Evolutionary conservation across 2,888 invertebrate genomes (phyloP), one percentile per base, ranked within the genome.

Genomic region (Rapana venosa): DNA sequence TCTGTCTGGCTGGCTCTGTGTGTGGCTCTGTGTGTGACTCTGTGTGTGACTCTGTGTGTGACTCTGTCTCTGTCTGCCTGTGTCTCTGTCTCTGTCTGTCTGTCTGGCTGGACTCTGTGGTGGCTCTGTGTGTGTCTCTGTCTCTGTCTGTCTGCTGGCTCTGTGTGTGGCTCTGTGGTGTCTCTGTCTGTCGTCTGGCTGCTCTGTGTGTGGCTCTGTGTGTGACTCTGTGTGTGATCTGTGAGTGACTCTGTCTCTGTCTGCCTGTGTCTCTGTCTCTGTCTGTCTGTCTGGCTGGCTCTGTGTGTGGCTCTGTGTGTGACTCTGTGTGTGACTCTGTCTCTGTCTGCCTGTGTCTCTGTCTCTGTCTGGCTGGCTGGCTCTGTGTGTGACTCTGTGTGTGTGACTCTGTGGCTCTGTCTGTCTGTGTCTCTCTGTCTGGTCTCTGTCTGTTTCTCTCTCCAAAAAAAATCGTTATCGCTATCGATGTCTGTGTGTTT

Each of bases 51-150:
- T 66, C 87, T 70, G 35, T 66, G 32, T 32, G 70, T 36, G n/a
- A 26, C 87, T 70, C 87, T 30, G 70, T 36, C 58, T 61, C 58
- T 87, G 61, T 61, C 61, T 61, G 30, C 61, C 87, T 87, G 30
- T 61, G 5, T 87, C 87, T 84, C 32, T 87, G 11, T 87, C 87
- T 87, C 61, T 61, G 30, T 87, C 87, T 87, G 61, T 87, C 32
- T 87, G 61, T 58, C 87, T 84, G n/a, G n/a, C 22, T 66, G n/a
- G 20, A 17, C 26, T 5, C 5, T 66, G 5, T 66, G n/a, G 20
- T 66, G 61, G 20, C 22, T 20, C 22, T 66, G 17, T 66, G 66
- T 66, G 17, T 66, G 5, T 66, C 20, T 20, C 26, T 66, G 66
- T 66, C 26, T 26, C 26, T 66, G 20, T 11, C 47, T 47, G 5